Base-by-base conservation (phyloP, 2,888 invertebrate genomes). In the Polydrusus tereticollis region DNA sequence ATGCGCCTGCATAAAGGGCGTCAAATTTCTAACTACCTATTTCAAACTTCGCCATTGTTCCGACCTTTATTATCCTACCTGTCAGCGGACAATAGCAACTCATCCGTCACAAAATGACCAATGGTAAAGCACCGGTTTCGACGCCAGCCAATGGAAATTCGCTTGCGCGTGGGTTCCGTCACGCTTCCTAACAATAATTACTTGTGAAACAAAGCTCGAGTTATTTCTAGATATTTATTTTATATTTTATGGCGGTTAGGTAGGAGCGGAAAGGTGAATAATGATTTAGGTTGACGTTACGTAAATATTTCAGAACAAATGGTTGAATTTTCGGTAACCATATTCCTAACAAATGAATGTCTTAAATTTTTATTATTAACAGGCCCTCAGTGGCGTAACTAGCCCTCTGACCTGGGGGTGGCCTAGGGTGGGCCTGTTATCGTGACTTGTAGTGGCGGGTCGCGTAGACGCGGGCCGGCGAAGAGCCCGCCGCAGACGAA, bases 131-230 rank as follows among this genome's bases (percentile, higher is more conserved):
- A 58, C 70, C 71, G 47, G 23, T 36, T 47, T 38, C 26, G 14
- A 26, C 33, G 69, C 65, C 83, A 82, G 77, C 85, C 85, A 85
- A 85, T 85, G 76, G 82, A 77, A 80, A 69, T 71, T 77, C 73
- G 77, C 77, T 81, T 82, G 83, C 83, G 85, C 85, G 85, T 85
- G 85, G 85, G 85, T 82, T 82, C 80, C 81, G 83, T 80, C 81
- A 82, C 81, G 72, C 68, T 76, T 76, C 76, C 73, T 75, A 65
- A 78, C 77, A 79, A n/a, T n/a, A n/a, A 78, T 79, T 77, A 75
- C 72, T 76, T 69, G 60, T 33, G 69, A 73, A 72, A 73, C 73
- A 73, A 73, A 72, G 67, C 72, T 68, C 43, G 47, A 59, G 60
- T 69, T 69, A 69, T 69, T 69, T 69, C 45, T 63, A 69, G 69